Base-by-base conservation (phyloP, 1,140 invertebrate genomes). In the Adelges cooleyi region DNA sequence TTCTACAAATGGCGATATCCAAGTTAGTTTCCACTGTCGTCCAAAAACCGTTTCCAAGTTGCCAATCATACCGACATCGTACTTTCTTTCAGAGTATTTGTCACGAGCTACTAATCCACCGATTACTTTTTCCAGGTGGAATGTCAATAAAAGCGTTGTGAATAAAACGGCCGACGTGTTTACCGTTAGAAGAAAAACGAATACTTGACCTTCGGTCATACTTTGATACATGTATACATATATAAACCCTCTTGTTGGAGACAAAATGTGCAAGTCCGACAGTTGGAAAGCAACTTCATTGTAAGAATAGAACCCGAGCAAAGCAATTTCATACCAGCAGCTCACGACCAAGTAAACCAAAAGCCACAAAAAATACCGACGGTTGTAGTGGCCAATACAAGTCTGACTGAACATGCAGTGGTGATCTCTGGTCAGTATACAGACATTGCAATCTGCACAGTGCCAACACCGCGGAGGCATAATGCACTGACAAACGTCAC, bases 361-460 rank as follows among this genome's bases (percentile, higher is more conserved):
- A 72, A 93, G 90, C 71, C 85, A 82, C 2, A 91, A 77, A 72
- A 95, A 97, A 74, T 89, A 95, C 71, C 92, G 79, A 70, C 90
- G 86, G 76, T 97, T 97, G 65, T 81, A 80, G 72, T 93, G 87
- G 1, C 94, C 94, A 20, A 97, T 79, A 75, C 93, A 97, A 72
- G 86, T 89, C 13, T 85, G 86, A 17, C 87, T 85, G 74, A 96
- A 97, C 38, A 87, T 84, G 73, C 94, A 98, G 73, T 98, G 94
- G 75, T 98, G 94, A 74, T 98, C 93, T 69, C 92, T 80, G 73
- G 93, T 93, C 5, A 95, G 73, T 46, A 97, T 86, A 72, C 94
- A 98, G 4, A 73, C 74, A 20, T 82, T 74, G 71, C 95, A 98
- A 36, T 77, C 80, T 49, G 80, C 75, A 72, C 94, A 98, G 74